These are phyloP conservation scores for Asarcornis scutulata DNA, from an alignment of 2,113 vertebrate genomes.

Conservation along the genomic window DNA sequence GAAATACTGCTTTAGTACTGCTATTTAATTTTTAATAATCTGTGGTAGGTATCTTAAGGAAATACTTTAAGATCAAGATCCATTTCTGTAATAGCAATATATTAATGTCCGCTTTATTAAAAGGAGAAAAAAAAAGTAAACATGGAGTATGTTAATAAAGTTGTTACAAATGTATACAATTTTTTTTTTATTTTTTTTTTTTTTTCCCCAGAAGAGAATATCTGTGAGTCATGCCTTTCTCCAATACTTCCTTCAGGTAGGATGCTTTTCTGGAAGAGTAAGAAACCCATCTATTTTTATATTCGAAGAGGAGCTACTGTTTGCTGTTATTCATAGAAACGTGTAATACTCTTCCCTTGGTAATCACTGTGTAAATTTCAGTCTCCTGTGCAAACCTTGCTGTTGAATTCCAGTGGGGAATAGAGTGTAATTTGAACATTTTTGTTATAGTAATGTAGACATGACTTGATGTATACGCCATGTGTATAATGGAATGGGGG, in stretches of 20 bases:
- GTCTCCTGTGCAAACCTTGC: not conserved
- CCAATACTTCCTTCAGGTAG: conserved; percentile 92
- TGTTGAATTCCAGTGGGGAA: not conserved
- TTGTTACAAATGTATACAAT: not conserved
- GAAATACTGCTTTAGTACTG: not conserved
- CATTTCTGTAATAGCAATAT: not conserved
- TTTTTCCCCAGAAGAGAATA: conserved; percentile 89
- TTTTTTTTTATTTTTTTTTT: not conserved
- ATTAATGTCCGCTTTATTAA: not conserved
- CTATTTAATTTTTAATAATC: not conserved
- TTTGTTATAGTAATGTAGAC: not conserved
- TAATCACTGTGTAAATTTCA: not conserved
- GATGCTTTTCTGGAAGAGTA: not conserved
- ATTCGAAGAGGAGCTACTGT: not conserved
- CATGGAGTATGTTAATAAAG: not conserved
- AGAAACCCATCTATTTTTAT: not conserved
- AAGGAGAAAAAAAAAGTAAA: not conserved
- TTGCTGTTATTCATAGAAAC: not conserved
- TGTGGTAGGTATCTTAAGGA: not conserved
- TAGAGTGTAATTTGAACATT: not conserved
- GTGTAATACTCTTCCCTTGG: not conserved
- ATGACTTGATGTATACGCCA: not conserved
- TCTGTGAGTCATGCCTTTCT: conserved; percentile 93
- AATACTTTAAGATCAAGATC: not conserved
- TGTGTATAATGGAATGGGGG: not conserved